Evolutionary conservation across 2,113 vertebrate genomes (phyloP).

Genomic region (Amia ocellicauda): DNA sequence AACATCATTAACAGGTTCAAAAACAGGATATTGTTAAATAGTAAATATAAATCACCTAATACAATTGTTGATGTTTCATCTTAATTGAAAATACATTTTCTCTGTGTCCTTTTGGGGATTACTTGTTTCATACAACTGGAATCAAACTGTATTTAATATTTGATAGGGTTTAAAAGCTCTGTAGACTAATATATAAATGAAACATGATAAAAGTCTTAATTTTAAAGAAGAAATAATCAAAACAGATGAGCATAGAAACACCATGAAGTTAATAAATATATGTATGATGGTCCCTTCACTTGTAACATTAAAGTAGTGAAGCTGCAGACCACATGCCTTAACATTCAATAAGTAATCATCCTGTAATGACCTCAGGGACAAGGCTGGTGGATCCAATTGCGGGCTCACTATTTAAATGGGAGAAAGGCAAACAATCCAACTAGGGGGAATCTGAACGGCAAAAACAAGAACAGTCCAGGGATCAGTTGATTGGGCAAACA

Average conservation of each 20-base stretch:
- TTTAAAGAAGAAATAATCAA: neutral
- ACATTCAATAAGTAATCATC: too few species aligned
- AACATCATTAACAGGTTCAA: neutral
- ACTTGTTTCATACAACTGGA: neutral
- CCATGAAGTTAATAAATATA: neutral
- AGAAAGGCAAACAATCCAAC: too few species aligned
- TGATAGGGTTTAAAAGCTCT: constrained; percentile 1
- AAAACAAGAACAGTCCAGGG: too few species aligned
- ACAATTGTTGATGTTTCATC: neutral
- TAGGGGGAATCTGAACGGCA: too few species aligned
- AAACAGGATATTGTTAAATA: too few species aligned
- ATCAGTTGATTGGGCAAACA: too few species aligned
- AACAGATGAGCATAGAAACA: neutral
- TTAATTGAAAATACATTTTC: neutral
- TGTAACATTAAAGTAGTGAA: constrained; percentile 1
- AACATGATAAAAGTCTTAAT: neutral
- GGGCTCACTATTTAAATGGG: too few species aligned
- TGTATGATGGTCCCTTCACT: neutral
- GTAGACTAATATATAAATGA: constrained; percentile 9
- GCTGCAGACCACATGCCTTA: constrained; percentile 13
- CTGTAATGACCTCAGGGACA: too few species aligned
- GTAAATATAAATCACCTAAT: neutral
- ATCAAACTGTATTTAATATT: neutral
- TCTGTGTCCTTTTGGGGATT: neutral
- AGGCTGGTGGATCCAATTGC: too few species aligned